Base-by-base conservation (phyloP, 2,797 vertebrate genomes). In the Acrossocheilus wenchowensis region DNA sequence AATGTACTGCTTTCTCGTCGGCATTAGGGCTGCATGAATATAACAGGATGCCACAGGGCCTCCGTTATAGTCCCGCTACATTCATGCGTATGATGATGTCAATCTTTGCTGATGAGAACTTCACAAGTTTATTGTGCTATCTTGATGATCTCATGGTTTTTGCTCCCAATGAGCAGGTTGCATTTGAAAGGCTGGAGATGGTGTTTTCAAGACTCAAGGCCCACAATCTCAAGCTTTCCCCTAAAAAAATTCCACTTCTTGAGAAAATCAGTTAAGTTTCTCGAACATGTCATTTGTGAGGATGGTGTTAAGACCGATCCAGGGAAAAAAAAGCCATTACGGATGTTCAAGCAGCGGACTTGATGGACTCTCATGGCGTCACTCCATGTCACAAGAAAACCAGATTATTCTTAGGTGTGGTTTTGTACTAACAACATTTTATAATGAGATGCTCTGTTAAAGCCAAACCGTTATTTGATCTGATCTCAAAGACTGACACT, bases 341-440 rank as follows among this genome's bases (percentile, higher is more conserved):
- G 1, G 62, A 34, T 17, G 26, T 66, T 66, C 12, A 66, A 36
- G 64, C 64, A 34, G 30, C 10, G 1, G 64, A 68, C 30, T 36
- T 68, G 30, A 68, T 68, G 30, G 15, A 68, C 39, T 36, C 34
- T 36, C 2, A 36, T 36, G 34, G 34, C 34, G 8, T 36, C 6
- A 72, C 36, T 12, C 39, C 71, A 43, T 73, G 21, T 10, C 68
- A 71, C 3, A 71, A 41, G 12, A 48, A 73, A 45, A 73, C 45
- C 8, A 6, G 72, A 74, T 50, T n/a, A 1, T 75, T 30, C 14
- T 39, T 50, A 2, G 45, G 12, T 30, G 50, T 75, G 45, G 73
- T 75, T 4, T 9, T 75, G 19, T 50, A 75, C 45, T 75, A 50
- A 5, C 73, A 86, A 50, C 14, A 75, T 30, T 75, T 75, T 75